A percentile compares a stretch with the other conserved stretches of the same genome.
Evolutionary conservation across 2,113 vertebrate species (phyloP).

Genomic region (Anoplopoma fimbria): DNA sequence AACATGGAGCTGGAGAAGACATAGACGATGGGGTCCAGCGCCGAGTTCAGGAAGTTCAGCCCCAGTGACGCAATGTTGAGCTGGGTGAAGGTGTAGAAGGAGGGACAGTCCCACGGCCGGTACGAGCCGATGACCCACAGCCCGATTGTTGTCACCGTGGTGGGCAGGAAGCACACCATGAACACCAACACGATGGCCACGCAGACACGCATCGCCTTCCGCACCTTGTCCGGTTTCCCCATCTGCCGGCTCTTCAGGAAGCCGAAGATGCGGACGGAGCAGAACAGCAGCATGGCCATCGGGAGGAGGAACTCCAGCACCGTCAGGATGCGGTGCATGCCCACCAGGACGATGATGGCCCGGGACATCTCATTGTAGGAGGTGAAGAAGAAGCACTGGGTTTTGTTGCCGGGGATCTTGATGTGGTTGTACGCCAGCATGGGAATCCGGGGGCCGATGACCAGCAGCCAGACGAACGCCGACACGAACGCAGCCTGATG

Average conservation of each 20-base stretch:
- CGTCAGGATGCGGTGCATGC: conserved; percentile 70
- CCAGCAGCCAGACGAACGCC: conserved; percentile 70
- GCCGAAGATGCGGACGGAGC: conserved; percentile 73
- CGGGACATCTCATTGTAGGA: conserved; percentile 55
- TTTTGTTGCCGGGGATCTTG: conserved; percentile 13
- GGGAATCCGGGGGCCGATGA: conserved; percentile 74
- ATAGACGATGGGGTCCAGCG: conserved; percentile 82
- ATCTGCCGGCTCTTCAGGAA: conserved; percentile 65
- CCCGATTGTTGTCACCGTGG: conserved; percentile 71
- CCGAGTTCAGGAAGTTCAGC: conserved; percentile 82
- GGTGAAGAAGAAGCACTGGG: conserved; percentile 81
- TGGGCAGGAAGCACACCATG: conserved; percentile 81
- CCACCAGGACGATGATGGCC: conserved; percentile 63
- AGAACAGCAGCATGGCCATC: conserved; percentile 74
- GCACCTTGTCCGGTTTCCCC: conserved; percentile 62
- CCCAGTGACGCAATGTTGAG: conserved; percentile 79
- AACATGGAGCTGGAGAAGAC: conserved; percentile 81
- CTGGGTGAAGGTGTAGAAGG: conserved; percentile 68
- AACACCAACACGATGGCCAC: conserved; percentile 70
- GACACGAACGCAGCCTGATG: conserved; percentile 50
- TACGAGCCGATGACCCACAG: conserved; percentile 44
- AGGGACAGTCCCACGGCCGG: conserved; percentile 45
- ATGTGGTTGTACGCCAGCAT: conserved; percentile 73
- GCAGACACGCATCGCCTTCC: conserved; percentile 75
- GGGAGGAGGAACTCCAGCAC: conserved; percentile 73